Evolutionary conservation across 2,113 vertebrate species (phyloP), one percentile per base, ranked within the genome.

Genomic region (Caloenas nicobarica): DNA sequence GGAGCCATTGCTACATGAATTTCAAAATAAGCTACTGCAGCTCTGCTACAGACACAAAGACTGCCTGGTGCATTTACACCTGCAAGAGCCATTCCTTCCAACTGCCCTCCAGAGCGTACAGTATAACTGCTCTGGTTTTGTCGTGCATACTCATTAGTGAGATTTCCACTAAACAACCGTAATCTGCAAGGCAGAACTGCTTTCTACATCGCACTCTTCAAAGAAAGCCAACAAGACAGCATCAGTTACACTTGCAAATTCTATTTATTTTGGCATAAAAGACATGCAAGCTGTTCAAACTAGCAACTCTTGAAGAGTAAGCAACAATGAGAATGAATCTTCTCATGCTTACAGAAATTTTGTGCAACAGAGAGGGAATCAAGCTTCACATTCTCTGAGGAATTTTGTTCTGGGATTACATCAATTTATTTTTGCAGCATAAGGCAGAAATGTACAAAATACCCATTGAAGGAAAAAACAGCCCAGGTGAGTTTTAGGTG

Each of bases 1-100:
- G 10, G 6, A 70, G 40, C 14, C 31, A 23, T 0, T 34, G 46
- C 69, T 71, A 36, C 0, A 0, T 10, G 24, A 66, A 36, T 23
- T 54, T 64, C 79, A 60, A n/a, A 58, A 76, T 16, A 66, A 58
- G 16, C 65, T 74, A n/a, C 56, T 40, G 56, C 33, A 81, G n/a
- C 56, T 86, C 66, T 81, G 18, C 56, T 68, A 36, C 18, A 24
- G 53, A 56, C 46, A 64, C 44, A 80, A 60, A 24, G 42, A 81
- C n/a, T 69, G 18, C 6, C 51, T 25, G 14, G 7, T 62, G 21
- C 76, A 65, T 65, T 88, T 69, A n/a, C 8, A 79, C 25, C 38
- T 56, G 28, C 31, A 54, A 70, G 25, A 31, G 58, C 28, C n/a
- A 18, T 6, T 70, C 40, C 54, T 60, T 4, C 0, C 34, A 86